Percentiles rank a stretch among this genome's conserved stretches.
phyloP scores from a whole-genome alignment of 2,888 invertebrate genomes.

The Mycogona germanica region DNA sequence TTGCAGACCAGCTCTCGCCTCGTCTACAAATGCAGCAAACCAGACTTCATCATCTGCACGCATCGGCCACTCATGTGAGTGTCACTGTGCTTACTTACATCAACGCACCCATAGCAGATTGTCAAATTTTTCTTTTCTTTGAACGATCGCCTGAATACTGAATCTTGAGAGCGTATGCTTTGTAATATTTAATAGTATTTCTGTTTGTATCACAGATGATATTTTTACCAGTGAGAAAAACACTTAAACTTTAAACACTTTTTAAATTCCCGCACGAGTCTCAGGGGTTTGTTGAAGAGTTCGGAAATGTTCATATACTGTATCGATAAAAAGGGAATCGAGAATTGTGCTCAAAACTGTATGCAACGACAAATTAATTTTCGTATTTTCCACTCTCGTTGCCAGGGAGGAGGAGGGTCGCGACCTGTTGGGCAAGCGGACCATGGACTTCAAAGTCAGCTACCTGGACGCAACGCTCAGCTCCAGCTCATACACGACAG shows the following conservation, averaged over 20 bases:
- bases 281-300: no score
- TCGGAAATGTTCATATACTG: no score
- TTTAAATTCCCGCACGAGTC: no score
- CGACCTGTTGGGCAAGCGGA: slow-evolving; percentile 91
- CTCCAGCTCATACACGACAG: slow-evolving; percentile 80
- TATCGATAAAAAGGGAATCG: no score
- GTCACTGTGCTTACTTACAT: not conserved
- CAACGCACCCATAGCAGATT: not conserved
- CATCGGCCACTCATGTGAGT: slow-evolving; percentile 95
- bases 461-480: slow-evolving; percentile 81
- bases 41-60: slow-evolving; percentile 97
- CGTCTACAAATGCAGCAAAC: slow-evolving; percentile 98
- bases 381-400: not conserved
- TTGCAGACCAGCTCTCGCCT: slow-evolving; percentile 92
- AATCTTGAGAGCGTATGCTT: no score
- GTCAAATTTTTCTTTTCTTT: not conserved
- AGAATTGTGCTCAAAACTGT: no score
- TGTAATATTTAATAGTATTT: no score
- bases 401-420: slow-evolving; percentile 97
- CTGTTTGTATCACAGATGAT: no score
- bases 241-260: no score
- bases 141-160: not conserved
- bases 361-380: no score
- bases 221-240: no score
- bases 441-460: slow-evolving; percentile 98